Evolutionary conservation across 2,797 vertebrate species (phyloP), one percentile per base, ranked within the genome.

Genomic region (Acanthurus tractus): DNA sequence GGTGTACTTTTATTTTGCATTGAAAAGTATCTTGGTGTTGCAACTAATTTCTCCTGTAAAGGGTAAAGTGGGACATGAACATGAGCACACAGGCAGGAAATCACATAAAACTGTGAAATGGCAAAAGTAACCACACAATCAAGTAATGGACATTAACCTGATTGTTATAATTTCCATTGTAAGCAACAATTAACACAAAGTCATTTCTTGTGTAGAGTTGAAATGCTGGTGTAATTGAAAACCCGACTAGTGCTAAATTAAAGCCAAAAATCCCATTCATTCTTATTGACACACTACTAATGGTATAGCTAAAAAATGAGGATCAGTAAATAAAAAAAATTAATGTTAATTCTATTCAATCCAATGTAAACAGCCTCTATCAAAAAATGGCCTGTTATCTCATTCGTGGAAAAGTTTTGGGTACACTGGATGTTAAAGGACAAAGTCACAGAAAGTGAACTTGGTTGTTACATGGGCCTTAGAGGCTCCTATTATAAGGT

Each of bases 1-100:
- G 40, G 18, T 50, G 14, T 54, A 10, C 58, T 63, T 65, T 52
- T 36, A n/a, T 14, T 29, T 72, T 40, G 1, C 7, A 34, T 12
- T 12, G 18, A 36, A 54, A 42, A 63, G 15, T 5, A 18, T 18
- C 54, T 67, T 53, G 15, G 12, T 13, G 52, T 10, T 34, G 11
- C 42, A 84, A 58, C 56, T 42, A 15, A 52, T 62, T 71, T 62
- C 76, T 76, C 44, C 22, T 81, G 67, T 68, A 38, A 23, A 58
- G 68, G 45, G 20, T 50, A 58, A 84, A 72, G 58, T 82, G 45
- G 70, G 65, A 18, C 69, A 80, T 54, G 36, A 36, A 76, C 42
- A 50, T 50, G 46, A 63, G 45, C 11, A 64, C 40, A 48, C 54
- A 25, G 55, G 38, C 4, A 44, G 25, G 52, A 74, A 61, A 82